Base-by-base conservation (phyloP, 2,113 vertebrate genomes). In the Apteryx owenii region DNA sequence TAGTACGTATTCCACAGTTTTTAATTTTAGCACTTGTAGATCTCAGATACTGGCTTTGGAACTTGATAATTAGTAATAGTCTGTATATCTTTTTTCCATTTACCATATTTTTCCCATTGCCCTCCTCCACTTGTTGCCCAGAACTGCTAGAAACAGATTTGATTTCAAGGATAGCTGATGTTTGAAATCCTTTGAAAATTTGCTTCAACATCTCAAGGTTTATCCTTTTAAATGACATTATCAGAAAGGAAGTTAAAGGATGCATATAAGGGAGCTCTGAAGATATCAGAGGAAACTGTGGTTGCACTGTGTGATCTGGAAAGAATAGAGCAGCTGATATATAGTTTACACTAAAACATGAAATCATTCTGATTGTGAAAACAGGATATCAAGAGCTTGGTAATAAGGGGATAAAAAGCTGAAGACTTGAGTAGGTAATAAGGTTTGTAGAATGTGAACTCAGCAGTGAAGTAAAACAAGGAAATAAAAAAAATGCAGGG, bases 171-270 rank as follows among this genome's bases (percentile, higher is more conserved):
- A 73, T 83, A 78, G 65, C 72, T 40, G 44, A 9, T 62, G 62
- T 68, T 88, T 51, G 64, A 64, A 86, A 82, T 92, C 58, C 38
- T 95, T 89, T 76, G 51, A 81, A 79, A 76, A 53, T n/a, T 75
- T 76, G 51, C 58, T 78, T 73, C 73, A 77, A 17, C 48, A 19
- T 72, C 65, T 42, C 12, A 54, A 89, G 66, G 22, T 72, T 92
- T 85, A 79, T 76, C 72, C 92, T 89, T 94, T 85, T 70, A 94
- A 97, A 95, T 86, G 95, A 90, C 81, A 75, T 81, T 75, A 70
- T 78, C 21, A 50, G 80, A 62, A 88, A 62, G 46, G 78, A 80
- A 91, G 85, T 51, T 66, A 83, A 76, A 92, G 56, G 88, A 72
- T 93, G 85, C 44, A 25, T 87, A 3, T 20, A 60, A 72, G 88